phyloP scores from a whole-genome alignment of 2,797 vertebrate genomes.

The Nannoperca obscura region DNA sequence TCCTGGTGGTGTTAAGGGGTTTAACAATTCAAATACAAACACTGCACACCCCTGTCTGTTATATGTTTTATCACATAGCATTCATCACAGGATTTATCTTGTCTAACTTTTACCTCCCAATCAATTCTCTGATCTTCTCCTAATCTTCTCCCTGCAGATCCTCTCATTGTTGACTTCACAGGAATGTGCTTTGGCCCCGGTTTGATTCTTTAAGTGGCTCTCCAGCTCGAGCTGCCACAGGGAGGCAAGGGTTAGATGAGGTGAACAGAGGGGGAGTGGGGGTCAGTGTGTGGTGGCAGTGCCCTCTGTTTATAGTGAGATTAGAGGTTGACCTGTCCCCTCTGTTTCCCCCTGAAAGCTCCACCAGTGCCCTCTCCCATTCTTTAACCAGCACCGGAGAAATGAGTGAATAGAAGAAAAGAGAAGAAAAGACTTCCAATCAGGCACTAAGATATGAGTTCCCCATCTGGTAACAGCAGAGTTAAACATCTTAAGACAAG shows the following conservation, averaged over 20 bases:
- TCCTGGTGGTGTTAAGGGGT: conserved; percentile 36
- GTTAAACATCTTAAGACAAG: conserved; percentile 14
- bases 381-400: conserved; percentile 17
- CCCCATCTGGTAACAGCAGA: conserved; percentile 17
- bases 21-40: not conserved
- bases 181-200: conserved; percentile 43
- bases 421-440: conserved; percentile 15
- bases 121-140: conserved; percentile 4
- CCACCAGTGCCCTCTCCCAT: conserved; percentile 22
- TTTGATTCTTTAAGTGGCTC: conserved; percentile 23
- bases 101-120: not conserved
- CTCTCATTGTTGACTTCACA: conserved; percentile 47
- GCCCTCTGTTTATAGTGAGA: conserved; percentile 63
- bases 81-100: not conserved
- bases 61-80: not conserved
- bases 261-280: conserved; percentile 40
- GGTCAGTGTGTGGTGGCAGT: conserved; percentile 57
- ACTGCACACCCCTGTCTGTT: not conserved
- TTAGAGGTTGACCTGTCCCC: conserved; percentile 59
- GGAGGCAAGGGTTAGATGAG: conserved; percentile 27
- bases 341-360: conserved; percentile 21
- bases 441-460: not conserved
- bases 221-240: conserved; percentile 4
- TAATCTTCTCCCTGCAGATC: conserved; percentile 18
- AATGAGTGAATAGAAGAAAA: conserved; percentile 31